Evolutionary conservation across 2,113 vertebrate species (phyloP).

Genomic region (Cryptotis parvus): DNA sequence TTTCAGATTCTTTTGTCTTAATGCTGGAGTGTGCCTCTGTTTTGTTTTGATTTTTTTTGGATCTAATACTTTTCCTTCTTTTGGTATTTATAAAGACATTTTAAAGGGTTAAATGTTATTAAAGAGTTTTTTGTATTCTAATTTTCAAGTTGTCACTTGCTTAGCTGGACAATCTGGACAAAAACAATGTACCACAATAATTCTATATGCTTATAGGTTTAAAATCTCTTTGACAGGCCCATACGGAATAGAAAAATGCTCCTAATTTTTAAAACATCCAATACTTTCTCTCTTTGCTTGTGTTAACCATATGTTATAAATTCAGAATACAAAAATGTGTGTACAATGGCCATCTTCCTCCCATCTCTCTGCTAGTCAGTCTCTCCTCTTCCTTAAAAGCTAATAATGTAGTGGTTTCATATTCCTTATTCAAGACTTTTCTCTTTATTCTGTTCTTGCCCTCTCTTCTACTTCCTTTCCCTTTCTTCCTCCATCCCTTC

Average conservation of each 20-base stretch:
- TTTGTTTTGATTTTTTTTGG: background rate
- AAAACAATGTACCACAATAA: background rate
- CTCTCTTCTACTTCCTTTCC: background rate
- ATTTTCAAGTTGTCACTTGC: background rate
- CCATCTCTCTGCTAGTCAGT: background rate
- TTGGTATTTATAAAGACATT: background rate
- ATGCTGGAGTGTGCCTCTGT: background rate
- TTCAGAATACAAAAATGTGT: background rate
- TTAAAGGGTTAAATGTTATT: conserved; percentile 18
- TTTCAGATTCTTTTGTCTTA: background rate
- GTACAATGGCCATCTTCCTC: background rate
- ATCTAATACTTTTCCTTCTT: background rate
- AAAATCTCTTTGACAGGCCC: background rate
- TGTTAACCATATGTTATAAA: background rate
- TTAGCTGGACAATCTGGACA: background rate
- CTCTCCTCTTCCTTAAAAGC: background rate
- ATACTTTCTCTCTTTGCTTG: too few relatives aligned
- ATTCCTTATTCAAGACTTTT: background rate
- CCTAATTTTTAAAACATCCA: too few relatives aligned
- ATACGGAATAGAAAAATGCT: too few relatives aligned
- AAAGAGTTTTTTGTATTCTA: background rate
- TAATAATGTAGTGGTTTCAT: background rate
- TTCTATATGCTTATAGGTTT: background rate
- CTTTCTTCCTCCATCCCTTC: background rate
- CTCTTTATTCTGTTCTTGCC: background rate